Conservation (phyloP, 2,113 vertebrate species). For the Plestiodon gilberti region DNA sequence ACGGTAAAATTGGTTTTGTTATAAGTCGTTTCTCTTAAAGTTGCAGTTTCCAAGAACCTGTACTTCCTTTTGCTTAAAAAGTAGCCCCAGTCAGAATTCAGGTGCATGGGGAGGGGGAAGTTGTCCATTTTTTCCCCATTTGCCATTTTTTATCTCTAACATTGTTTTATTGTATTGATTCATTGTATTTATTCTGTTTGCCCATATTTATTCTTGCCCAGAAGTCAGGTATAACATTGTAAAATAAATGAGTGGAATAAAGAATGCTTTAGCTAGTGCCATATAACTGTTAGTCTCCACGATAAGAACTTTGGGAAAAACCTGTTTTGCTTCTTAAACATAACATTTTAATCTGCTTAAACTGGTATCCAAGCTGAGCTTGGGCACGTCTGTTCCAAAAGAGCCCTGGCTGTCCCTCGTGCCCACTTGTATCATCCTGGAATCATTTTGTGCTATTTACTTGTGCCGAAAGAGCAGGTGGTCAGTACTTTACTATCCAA, state of each 20-base stretch:
- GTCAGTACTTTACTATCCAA: conserved; percentile 37
- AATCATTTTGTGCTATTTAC: conserved; percentile 23
- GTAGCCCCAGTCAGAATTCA: too few relatives aligned
- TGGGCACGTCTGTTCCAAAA: not conserved
- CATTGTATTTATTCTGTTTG: not conserved
- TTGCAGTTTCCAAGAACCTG: too few relatives aligned
- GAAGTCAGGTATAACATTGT: not conserved
- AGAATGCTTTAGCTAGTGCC: not conserved
- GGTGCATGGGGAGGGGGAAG: too few relatives aligned
- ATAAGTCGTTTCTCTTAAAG: too few relatives aligned
- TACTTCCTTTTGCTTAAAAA: too few relatives aligned
- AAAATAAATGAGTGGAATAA: not conserved
- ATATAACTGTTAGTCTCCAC: not conserved
- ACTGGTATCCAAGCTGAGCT: not conserved
- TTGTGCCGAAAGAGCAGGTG: conserved; percentile 13
- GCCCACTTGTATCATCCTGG: not conserved
- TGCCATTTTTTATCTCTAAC: not conserved
- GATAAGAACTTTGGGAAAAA: not conserved
- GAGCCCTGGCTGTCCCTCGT: not conserved
- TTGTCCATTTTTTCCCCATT: too few relatives aligned
- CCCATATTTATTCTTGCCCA: too few relatives aligned
- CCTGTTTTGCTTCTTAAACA: not conserved
- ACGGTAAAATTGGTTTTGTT: too few relatives aligned
- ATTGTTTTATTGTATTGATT: not conserved
- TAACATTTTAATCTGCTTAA: not conserved